A percentile compares a stretch with the other conserved stretches of the same genome.
phyloP scores from a whole-genome alignment of 2,888 invertebrate genomes.

The Trichacis sp. region DNA sequence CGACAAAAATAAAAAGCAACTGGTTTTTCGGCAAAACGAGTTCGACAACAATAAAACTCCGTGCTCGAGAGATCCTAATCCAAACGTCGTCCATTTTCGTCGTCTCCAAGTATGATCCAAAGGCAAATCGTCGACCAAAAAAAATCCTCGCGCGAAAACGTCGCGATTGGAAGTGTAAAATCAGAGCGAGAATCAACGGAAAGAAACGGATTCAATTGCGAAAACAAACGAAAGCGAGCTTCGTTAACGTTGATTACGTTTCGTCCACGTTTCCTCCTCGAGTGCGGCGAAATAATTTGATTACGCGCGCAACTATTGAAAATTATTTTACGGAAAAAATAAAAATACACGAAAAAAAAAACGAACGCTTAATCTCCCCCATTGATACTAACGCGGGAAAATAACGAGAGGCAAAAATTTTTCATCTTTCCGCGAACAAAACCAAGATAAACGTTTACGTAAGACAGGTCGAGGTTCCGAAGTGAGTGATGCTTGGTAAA shows the following conservation, averaged over 20 bases:
- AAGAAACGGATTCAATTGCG: constrained; percentile 43
- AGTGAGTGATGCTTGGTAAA: constrained; percentile 23
- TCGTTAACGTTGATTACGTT: constrained; percentile 45
- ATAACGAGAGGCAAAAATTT: no score
- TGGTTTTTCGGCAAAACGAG: no score
- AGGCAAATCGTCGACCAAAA: constrained; percentile 15
- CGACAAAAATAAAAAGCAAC: constrained; percentile 34
- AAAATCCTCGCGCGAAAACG: constrained; percentile 24
- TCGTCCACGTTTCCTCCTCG: constrained; percentile 33
- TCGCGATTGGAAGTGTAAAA: constrained; percentile 40
- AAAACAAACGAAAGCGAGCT: constrained; percentile 43
- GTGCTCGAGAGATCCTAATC: constrained; percentile 8
- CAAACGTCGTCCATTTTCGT: constrained; percentile 14
- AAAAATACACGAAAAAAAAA: no score
- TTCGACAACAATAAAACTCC: constrained; percentile 14
- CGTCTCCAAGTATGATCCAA: constrained; percentile 9
- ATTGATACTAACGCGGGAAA: background rate
- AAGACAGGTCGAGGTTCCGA: constrained; percentile 33
- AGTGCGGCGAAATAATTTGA: constrained; percentile 39
- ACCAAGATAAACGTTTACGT: constrained; percentile 13
- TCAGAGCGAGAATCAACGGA: constrained; percentile 38
- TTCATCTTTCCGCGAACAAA: constrained; percentile 9
- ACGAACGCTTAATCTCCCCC: background rate
- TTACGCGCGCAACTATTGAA: constrained; percentile 41
- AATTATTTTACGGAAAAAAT: constrained; percentile 25